phyloP scores from a whole-genome alignment of 2,797 vertebrate species.

The Ptychobarbus kaznakovi region DNA sequence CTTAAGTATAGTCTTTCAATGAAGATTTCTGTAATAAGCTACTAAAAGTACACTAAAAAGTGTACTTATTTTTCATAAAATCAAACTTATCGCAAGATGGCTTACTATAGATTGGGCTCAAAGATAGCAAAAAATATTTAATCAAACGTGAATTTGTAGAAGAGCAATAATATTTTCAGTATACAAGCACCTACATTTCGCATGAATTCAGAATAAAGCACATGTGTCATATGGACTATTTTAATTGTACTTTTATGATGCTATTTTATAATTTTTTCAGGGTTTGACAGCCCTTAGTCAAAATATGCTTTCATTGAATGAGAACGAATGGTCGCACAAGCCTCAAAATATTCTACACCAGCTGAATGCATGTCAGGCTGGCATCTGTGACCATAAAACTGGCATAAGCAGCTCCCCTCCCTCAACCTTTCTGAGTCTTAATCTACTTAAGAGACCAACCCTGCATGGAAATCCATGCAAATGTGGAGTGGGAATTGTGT shows the following conservation, averaged over 20 bases:
- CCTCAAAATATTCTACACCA: not conserved
- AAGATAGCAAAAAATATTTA: not conserved
- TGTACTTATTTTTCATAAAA: not conserved
- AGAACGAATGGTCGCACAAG: not conserved
- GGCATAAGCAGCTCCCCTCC: slow-evolving; percentile 16
- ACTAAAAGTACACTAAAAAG: not conserved
- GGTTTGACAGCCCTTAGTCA: not conserved
- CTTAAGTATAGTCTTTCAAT: too few relatives aligned
- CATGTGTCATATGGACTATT: not conserved
- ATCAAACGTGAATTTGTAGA: not conserved
- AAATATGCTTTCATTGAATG: not conserved
- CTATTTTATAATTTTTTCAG: not conserved
- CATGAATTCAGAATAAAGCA: not conserved
- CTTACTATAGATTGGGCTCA: not conserved
- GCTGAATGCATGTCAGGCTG: not conserved
- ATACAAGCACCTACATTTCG: not conserved
- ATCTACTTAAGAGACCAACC: slow-evolving; percentile 39
- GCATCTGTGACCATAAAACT: slow-evolving; percentile 4
- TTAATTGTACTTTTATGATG: not conserved
- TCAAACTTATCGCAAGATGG: not conserved
- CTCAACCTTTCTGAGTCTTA: slow-evolving; percentile 33
- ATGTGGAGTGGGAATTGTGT: slow-evolving; percentile 13
- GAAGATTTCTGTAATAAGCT: too few relatives aligned
- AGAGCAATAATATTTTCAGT: not conserved
- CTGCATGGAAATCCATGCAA: slow-evolving; percentile 47